A percentile compares a stretch with the other conserved stretches of the same genome.
Conservation (phyloP, 2,797 vertebrate genomes). For the Hydrocynus forskahlii region DNA sequence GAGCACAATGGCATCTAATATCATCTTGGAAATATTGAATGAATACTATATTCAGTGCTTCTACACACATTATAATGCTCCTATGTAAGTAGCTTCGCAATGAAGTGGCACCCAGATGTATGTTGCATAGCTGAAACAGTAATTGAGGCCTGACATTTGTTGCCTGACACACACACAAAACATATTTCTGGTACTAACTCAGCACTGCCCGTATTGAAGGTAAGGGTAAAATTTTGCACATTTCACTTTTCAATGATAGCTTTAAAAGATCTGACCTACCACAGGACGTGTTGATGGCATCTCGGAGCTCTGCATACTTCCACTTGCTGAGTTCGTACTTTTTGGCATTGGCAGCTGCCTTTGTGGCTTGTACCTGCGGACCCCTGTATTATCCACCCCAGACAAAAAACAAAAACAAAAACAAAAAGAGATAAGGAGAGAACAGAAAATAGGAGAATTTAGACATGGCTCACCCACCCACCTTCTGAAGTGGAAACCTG, state of each 20-base stretch:
- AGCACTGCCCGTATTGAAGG: too few relatives aligned
- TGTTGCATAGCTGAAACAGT: too few relatives aligned
- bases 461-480: not conserved
- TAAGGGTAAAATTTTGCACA: too few relatives aligned
- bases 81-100: too few relatives aligned
- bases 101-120: too few relatives aligned
- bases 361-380: slow-evolving; percentile 92
- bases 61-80: too few relatives aligned
- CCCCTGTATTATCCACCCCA: slow-evolving; percentile 75
- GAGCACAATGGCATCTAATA: too few relatives aligned
- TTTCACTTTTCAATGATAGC: not conserved
- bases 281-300: slow-evolving; percentile 98
- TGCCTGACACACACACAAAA: too few relatives aligned
- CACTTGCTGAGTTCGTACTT: slow-evolving; percentile 98
- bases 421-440: not conserved
- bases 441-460: not conserved
- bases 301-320: slow-evolving; percentile 97
- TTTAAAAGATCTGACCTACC: slow-evolving; percentile 77
- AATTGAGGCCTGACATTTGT: too few relatives aligned
- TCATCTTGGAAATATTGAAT: too few relatives aligned
- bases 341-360: slow-evolving; percentile 87
- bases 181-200: too few relatives aligned
- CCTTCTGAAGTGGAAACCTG: not conserved
- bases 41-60: not conserved
- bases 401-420: not conserved